phyloP scores from a whole-genome alignment of 2,888 invertebrate species.

The Chymomyza procnemis region DNA sequence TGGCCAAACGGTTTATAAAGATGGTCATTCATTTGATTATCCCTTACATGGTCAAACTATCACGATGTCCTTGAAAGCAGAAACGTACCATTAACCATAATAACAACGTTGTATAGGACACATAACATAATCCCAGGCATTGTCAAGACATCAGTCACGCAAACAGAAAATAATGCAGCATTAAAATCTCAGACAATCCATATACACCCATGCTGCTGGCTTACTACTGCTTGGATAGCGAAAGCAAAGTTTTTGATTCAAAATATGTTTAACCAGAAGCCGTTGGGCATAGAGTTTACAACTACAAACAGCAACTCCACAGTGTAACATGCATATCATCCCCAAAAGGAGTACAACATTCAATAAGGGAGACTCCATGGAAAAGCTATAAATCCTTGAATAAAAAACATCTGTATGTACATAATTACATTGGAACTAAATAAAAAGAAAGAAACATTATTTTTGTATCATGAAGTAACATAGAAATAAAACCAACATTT shows the following conservation, averaged over 20 bases:
- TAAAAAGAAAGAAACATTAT: no score
- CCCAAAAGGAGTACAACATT: neutral
- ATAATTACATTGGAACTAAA: no score
- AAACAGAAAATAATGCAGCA: neutral
- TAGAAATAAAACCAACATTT: no score
- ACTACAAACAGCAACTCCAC: neutral
- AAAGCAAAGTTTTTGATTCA: neutral
- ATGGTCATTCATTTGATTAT: constrained; percentile 77
- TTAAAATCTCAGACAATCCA: neutral
- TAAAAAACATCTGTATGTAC: no score
- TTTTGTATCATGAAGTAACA: no score
- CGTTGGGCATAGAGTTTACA: constrained; percentile 9
- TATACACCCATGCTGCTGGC: no score
- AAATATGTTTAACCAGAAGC: constrained; percentile 15
- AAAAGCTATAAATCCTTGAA: no score
- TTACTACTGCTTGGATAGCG: neutral
- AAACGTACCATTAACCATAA: constrained; percentile 50
- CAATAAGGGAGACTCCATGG: neutral
- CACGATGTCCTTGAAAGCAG: constrained; percentile 72
- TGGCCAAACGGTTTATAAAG: neutral
- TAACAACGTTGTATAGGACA: constrained; percentile 25
- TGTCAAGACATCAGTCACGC: neutral
- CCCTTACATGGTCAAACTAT: constrained; percentile 76
- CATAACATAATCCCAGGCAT: constrained; percentile 2
- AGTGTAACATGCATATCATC: neutral